Evolutionary conservation across 2,113 vertebrate genomes (phyloP).

Genomic region (Thymallus thymallus): DNA sequence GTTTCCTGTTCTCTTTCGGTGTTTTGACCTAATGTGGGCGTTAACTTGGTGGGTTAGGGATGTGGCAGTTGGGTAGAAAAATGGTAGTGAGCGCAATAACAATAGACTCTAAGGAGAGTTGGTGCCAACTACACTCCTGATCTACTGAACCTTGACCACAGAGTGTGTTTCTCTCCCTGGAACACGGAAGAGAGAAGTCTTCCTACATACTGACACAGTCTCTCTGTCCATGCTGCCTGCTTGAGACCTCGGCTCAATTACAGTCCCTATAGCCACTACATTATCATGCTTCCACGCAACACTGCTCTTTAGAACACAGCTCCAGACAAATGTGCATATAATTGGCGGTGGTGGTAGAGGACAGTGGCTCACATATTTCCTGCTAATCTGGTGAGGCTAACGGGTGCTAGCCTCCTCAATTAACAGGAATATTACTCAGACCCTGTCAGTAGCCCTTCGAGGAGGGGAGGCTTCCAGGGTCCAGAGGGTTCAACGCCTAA

Average conservation of each 20-base stretch:
- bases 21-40: too few relatives aligned
- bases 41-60: neutral
- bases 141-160: too few relatives aligned
- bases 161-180: too few relatives aligned
- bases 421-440: conserved; percentile 57
- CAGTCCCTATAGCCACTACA: neutral
- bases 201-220: conserved; percentile 43
- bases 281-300: neutral
- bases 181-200: neutral
- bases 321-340: conserved; percentile 39
- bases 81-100: too few relatives aligned
- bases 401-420: conserved; percentile 48
- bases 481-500: conserved; percentile 30
- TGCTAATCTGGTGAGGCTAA: conserved; percentile 30
- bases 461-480: conserved; percentile 18
- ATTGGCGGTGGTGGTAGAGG: conserved; percentile 47
- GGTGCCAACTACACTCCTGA: too few relatives aligned
- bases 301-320: conserved; percentile 22
- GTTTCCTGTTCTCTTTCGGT: too few relatives aligned
- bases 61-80: neutral
- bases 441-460: conserved; percentile 26
- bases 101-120: too few relatives aligned
- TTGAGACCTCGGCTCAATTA: neutral
- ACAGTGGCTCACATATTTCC: conserved; percentile 36
- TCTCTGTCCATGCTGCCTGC: conserved; percentile 9